Evolutionary conservation across 2,888 invertebrate genomes (phyloP).

Genomic region (Halocaridina rubra): DNA sequence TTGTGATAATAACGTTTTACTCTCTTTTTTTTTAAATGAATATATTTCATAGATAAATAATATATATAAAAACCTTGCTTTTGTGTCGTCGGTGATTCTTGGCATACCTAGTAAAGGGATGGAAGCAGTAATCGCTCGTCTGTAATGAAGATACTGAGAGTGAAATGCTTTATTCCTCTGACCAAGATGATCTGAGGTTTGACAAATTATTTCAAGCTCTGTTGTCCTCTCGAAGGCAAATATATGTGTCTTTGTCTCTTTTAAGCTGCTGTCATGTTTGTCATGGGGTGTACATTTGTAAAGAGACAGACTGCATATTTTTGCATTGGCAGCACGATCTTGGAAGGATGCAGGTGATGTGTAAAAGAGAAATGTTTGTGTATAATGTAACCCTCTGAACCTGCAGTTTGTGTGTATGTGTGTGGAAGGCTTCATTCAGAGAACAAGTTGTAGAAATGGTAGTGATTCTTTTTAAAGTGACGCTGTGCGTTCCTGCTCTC

Average conservation of each 20-base stretch:
- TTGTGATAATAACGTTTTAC: constrained; percentile 36
- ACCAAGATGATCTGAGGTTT: neutral
- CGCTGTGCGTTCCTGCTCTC: too few species aligned
- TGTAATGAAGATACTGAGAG: too few species aligned
- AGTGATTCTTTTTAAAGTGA: too few species aligned
- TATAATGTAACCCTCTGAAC: constrained; percentile 34
- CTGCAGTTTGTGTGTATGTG: constrained; percentile 3
- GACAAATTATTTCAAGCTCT: neutral
- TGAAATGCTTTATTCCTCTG: neutral
- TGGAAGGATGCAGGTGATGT: constrained; percentile 33
- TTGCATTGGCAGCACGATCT: too few species aligned
- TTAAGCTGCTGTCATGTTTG: neutral
- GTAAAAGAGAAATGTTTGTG: constrained; percentile 35
- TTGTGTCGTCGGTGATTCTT: constrained; percentile 38
- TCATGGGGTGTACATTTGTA: neutral
- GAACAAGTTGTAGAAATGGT: constrained; percentile 30
- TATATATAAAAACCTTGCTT: too few species aligned
- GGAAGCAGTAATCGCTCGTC: too few species aligned
- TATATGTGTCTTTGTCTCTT: neutral
- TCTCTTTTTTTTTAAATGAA: constrained; percentile 2
- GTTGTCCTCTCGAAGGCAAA: neutral
- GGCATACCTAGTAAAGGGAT: too few species aligned
- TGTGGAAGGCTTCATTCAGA: constrained; percentile 18
- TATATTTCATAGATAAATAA: neutral
- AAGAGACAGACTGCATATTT: too few species aligned